A percentile compares a stretch with the other conserved stretches of the same genome.
Conservation (phyloP, 2,888 invertebrate species). For the Parelbella ahira region DNA sequence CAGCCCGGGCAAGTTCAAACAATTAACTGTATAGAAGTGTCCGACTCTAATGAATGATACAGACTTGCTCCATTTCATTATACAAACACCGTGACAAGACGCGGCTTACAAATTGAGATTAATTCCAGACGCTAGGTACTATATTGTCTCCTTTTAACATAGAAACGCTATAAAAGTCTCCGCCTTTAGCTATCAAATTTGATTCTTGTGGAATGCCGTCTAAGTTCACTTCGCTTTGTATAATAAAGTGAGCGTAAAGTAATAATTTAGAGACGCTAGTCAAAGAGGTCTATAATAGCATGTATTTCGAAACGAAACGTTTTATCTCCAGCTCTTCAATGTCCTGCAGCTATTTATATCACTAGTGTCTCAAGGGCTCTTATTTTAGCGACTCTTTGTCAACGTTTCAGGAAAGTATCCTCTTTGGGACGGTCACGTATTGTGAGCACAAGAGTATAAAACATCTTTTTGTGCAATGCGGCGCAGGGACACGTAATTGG, state of each 20-base stretch:
- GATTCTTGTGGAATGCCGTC: not conserved
- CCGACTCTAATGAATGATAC: conserved; percentile 78
- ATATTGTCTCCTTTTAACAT: conserved; percentile 20
- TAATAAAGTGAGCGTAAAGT: not conserved
- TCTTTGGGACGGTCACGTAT: conserved; percentile 32
- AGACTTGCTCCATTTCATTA: conserved; percentile 72
- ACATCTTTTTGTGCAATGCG: conserved; percentile 27
- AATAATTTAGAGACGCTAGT: conserved; percentile 12
- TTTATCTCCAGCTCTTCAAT: conserved; percentile 52
- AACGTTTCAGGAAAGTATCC: conserved; percentile 29
- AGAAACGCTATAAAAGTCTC: not conserved
- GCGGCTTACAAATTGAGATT: conserved; percentile 74
- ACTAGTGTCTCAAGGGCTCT: conserved; percentile 37
- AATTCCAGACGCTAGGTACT: conserved; percentile 61
- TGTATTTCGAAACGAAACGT: conserved; percentile 45
- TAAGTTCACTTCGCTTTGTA: not conserved
- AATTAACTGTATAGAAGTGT: conserved; percentile 79
- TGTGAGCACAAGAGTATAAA: conserved; percentile 30
- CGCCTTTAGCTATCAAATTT: not conserved
- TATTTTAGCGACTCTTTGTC: conserved; percentile 37
- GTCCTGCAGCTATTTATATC: conserved; percentile 57
- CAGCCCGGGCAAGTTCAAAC: conserved; percentile 75
- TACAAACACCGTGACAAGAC: conserved; percentile 76
- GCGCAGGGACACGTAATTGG: conserved; percentile 35
- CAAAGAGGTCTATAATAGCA: conserved; percentile 34